These are phyloP conservation scores for Mus caroli DNA, from an alignment of 2,797 vertebrate species.

Conservation along the genomic window DNA sequence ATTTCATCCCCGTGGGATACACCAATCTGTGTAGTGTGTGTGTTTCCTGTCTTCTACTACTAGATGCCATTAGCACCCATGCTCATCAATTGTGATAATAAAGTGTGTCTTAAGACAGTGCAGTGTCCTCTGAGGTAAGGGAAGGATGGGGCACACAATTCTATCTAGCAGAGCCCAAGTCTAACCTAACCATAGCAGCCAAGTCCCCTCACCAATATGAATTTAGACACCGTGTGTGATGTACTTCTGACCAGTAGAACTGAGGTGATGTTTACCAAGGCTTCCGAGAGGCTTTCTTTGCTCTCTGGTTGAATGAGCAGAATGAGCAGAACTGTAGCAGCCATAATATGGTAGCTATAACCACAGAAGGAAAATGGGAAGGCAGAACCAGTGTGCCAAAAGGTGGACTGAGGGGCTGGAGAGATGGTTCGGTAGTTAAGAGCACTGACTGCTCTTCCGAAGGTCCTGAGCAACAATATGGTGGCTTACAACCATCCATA, in stretches of 20 bases:
- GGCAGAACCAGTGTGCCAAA: background rate
- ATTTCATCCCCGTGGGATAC: background rate
- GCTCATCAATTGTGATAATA: background rate
- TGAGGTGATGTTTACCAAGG: background rate
- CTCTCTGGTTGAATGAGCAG: background rate
- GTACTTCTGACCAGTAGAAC: background rate
- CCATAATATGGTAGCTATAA: background rate
- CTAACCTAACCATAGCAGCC: background rate
- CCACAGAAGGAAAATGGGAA: slow-evolving; percentile 15
- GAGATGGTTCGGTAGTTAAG: no score
- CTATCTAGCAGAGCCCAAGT: background rate
- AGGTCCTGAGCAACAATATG: no score
- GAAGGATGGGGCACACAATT: background rate
- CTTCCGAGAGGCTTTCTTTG: slow-evolving; percentile 7
- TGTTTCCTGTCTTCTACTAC: background rate
- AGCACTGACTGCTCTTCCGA: no score
- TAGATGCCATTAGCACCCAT: background rate
- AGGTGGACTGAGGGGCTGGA: background rate
- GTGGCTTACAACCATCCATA: no score
- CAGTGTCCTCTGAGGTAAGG: background rate
- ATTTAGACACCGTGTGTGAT: background rate
- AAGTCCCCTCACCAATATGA: background rate
- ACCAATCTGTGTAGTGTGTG: background rate
- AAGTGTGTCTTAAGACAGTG: slow-evolving; percentile 29
- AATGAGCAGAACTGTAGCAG: background rate